Conservation (phyloP, 2,797 vertebrate species). For the Fistularia commersonii region DNA sequence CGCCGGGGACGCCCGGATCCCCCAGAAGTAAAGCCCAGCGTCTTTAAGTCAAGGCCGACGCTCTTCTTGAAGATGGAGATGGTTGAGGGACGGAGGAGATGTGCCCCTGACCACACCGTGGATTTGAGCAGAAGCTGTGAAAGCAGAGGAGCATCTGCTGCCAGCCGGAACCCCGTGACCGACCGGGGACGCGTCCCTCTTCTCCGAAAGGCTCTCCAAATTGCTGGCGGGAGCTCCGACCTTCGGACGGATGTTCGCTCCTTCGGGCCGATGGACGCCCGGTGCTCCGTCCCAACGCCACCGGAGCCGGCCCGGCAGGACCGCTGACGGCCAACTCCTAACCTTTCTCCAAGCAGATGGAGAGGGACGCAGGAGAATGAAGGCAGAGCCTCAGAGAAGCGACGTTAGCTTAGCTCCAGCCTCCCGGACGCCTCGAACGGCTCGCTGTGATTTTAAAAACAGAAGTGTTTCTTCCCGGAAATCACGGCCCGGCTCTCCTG, state of each 20-base stretch:
- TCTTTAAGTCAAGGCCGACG: too few relatives aligned
- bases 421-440: too few relatives aligned
- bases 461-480: too few relatives aligned
- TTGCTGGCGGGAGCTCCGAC: slow-evolving; percentile 68
- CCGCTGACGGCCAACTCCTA: slow-evolving; percentile 72
- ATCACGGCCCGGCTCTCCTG: too few relatives aligned
- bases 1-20: too few relatives aligned
- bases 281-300: too few relatives aligned
- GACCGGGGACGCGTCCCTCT: slow-evolving; percentile 68
- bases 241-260: slow-evolving; percentile 75
- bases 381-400: slow-evolving; percentile 15
- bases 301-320: too few relatives aligned
- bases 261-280: slow-evolving; percentile 71
- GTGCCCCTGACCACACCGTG: slow-evolving; percentile 42
- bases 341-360: slow-evolving; percentile 62
- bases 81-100: slow-evolving; percentile 8
- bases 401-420: too few relatives aligned
- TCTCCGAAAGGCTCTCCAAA: slow-evolving; percentile 76
- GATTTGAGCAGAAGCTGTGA: slow-evolving; percentile 24
- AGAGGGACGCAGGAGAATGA: slow-evolving; percentile 50
- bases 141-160: slow-evolving; percentile 34
- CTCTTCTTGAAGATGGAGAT: too few relatives aligned
- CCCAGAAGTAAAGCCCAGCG: too few relatives aligned
- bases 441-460: too few relatives aligned
- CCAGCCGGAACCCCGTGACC: slow-evolving; percentile 63